Evolutionary conservation across 2,113 vertebrate species (phyloP).

Genomic region (Chlamydotis undulata): DNA sequence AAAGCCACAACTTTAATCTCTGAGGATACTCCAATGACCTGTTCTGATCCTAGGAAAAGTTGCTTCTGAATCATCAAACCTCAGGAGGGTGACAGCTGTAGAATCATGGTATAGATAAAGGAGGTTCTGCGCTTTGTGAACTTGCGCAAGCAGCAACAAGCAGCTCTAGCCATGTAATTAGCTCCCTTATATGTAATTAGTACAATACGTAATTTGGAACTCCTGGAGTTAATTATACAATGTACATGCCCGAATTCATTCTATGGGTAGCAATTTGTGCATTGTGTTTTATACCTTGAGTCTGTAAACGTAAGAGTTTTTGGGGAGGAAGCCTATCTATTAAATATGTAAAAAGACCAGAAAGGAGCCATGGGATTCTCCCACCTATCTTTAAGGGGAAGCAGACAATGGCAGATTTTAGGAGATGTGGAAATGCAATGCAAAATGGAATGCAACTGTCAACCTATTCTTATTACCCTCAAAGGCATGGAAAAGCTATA

Average conservation of each 20-base stretch:
- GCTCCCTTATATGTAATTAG: conserved; percentile 6
- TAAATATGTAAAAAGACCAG: neutral
- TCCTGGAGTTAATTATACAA: neutral
- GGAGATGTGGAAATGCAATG: neutral
- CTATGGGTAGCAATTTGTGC: neutral
- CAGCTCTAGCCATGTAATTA: neutral
- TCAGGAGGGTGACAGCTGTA: neutral
- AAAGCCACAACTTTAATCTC: neutral
- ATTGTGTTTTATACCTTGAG: neutral
- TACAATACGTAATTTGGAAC: neutral
- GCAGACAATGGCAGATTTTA: neutral
- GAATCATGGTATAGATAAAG: neutral
- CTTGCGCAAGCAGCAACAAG: neutral
- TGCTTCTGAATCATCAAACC: conserved; percentile 11
- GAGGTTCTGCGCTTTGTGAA: neutral
- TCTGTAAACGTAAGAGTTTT: neutral
- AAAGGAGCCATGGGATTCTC: neutral
- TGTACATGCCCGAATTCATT: neutral
- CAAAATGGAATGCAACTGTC: neutral
- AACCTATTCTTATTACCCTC: neutral
- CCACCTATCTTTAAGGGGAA: neutral
- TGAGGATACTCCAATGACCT: neutral
- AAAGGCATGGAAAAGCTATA: neutral
- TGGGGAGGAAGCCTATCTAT: neutral
- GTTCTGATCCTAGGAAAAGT: neutral